Evolutionary conservation across 1,140 invertebrate genomes (phyloP).

Genomic region (Drosophila sturtevanti): DNA sequence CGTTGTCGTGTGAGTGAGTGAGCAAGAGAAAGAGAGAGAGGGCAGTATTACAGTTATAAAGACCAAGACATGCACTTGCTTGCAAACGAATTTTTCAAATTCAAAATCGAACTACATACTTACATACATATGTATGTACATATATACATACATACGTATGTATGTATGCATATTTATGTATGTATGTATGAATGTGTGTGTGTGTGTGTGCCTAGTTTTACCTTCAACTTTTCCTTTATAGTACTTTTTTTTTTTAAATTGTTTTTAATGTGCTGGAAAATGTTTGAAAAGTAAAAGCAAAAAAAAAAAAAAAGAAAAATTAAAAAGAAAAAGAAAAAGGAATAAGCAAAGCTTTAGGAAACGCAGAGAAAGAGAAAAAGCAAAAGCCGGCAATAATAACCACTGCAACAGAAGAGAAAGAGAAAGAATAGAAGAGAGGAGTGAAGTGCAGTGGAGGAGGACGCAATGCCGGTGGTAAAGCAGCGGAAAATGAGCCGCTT

Average conservation of each 20-base stretch:
- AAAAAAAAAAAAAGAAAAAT: constrained; percentile 17
- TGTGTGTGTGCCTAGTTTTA: neutral
- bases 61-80: constrained; percentile 14
- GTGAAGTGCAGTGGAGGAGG: constrained; percentile 8
- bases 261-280: constrained; percentile 8
- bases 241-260: constrained; percentile 10
- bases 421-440: constrained; percentile 15
- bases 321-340: constrained; percentile 20
- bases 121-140: neutral
- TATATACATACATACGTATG: too few species aligned
- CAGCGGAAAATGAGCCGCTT: constrained; percentile 81
- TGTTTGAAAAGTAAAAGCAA: constrained; percentile 15
- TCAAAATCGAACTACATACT: neutral
- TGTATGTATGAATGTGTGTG: neutral
- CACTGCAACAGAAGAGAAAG: constrained; percentile 13
- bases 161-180: too few species aligned
- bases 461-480: constrained; percentile 72
- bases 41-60: neutral
- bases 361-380: constrained; percentile 11
- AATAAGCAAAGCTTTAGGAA: constrained; percentile 2
- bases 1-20: constrained; percentile 27
- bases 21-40: neutral
- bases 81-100: neutral
- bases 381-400: constrained; percentile 13
- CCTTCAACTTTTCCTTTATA: neutral